phyloP scores from a whole-genome alignment of 2,113 vertebrate species.

The Patagioenas fasciata region DNA sequence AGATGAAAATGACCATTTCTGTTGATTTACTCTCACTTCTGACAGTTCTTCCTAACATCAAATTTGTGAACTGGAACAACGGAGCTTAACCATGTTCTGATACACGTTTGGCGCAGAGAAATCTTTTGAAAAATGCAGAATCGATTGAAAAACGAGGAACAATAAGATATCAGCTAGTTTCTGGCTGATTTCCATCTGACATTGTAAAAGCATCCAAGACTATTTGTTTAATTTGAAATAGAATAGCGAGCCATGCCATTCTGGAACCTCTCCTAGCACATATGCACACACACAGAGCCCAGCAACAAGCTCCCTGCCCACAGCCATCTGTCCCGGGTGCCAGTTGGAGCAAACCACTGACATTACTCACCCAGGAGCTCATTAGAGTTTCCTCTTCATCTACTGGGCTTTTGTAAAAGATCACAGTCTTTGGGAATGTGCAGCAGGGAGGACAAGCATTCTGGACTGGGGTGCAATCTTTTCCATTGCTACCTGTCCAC shows the following conservation, averaged over 20 bases:
- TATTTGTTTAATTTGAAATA: conserved; percentile 43
- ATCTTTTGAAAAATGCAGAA: conserved; percentile 29
- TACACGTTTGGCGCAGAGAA: background rate
- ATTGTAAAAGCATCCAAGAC: conserved; percentile 35
- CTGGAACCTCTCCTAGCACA: conserved; percentile 58
- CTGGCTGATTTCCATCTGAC: conserved; percentile 56
- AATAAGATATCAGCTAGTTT: conserved; percentile 33
- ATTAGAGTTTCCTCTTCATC: conserved; percentile 35
- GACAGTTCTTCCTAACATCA: background rate
- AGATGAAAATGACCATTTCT: conserved; percentile 36
- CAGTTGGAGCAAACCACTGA: conserved; percentile 45
- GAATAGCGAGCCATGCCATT: conserved; percentile 4
- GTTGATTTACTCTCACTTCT: conserved; percentile 31
- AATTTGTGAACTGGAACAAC: background rate
- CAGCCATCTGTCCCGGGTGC: conserved; percentile 55
- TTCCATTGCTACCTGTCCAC: background rate
- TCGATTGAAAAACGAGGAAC: conserved; percentile 34
- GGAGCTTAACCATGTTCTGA: background rate
- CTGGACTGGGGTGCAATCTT: background rate
- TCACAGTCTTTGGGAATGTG: background rate
- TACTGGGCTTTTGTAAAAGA: background rate
- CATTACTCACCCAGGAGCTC: conserved; percentile 28
- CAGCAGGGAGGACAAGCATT: background rate
- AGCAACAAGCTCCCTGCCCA: conserved; percentile 44
- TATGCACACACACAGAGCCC: conserved; percentile 30